Percentiles rank a stretch among this genome's conserved stretches.
Conservation (phyloP, 2,797 vertebrate species). For the Selene dorsalis region DNA sequence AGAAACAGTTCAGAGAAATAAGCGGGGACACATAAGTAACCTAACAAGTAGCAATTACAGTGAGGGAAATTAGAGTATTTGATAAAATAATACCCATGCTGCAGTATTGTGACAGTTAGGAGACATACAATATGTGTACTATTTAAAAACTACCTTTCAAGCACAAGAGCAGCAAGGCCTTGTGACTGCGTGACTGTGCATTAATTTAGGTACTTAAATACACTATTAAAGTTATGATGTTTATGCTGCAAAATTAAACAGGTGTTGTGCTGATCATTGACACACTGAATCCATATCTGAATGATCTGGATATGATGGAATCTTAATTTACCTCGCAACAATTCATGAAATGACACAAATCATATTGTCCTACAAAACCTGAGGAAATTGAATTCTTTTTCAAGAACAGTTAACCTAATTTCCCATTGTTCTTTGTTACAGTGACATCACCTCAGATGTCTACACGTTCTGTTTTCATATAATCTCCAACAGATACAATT, state of each 20-base stretch:
- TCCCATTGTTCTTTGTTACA: background rate
- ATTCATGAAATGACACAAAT: background rate
- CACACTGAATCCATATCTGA: background rate
- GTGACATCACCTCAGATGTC: background rate
- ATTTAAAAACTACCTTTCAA: background rate
- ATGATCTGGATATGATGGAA: background rate
- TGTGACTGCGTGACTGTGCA: background rate
- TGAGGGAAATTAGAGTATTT: background rate
- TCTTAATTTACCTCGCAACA: background rate
- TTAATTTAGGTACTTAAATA: background rate
- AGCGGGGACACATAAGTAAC: slow-evolving; percentile 16
- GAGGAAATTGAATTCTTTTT: background rate
- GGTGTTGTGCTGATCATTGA: background rate
- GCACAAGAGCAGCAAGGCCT: background rate
- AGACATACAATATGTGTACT: background rate
- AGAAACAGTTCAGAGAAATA: slow-evolving; percentile 28
- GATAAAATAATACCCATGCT: background rate
- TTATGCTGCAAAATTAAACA: background rate
- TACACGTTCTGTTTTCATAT: background rate
- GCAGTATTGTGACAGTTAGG: slow-evolving; percentile 6
- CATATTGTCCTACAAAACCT: background rate
- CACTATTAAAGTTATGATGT: background rate
- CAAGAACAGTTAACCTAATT: background rate
- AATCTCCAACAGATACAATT: background rate
- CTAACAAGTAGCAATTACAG: slow-evolving; percentile 8